phyloP scores from a whole-genome alignment of 2,113 vertebrate genomes.

The Colistium nudipinnis region DNA sequence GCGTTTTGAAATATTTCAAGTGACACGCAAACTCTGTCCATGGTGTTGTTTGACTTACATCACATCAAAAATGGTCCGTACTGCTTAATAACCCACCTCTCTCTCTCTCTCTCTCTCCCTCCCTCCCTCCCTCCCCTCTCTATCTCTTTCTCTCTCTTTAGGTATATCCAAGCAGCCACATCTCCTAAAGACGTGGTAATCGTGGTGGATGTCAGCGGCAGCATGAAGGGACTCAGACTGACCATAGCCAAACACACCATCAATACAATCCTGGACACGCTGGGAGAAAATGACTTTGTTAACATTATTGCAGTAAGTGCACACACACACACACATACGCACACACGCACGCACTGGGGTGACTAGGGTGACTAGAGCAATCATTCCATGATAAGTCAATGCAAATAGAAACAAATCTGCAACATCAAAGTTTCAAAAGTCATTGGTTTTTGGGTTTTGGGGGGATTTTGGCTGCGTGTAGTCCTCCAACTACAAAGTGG shows the following conservation, averaged over 20 bases:
- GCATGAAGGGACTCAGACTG: conserved; percentile 94
- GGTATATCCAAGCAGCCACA: conserved; percentile 97
- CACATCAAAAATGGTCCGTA: not conserved
- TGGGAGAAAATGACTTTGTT: conserved; percentile 98
- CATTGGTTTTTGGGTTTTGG: conserved; percentile 36
- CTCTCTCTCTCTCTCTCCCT: not conserved
- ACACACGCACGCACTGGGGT: not conserved
- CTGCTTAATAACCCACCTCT: not conserved
- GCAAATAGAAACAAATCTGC: too few relatives aligned
- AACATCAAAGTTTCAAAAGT: conserved; percentile 12
- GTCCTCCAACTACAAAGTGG: conserved; percentile 43
- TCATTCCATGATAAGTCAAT: too few relatives aligned
- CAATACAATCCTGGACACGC: conserved; percentile 90
- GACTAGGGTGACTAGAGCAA: too few relatives aligned
- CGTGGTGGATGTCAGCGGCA: conserved; percentile 92
- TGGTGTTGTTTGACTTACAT: not conserved
- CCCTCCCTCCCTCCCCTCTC: not conserved
- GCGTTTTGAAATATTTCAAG: too few relatives aligned
- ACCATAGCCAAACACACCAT: conserved; percentile 96
- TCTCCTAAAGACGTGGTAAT: conserved; percentile 97
- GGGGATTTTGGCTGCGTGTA: conserved; percentile 42
- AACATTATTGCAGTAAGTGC: conserved; percentile 90
- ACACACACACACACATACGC: not conserved
- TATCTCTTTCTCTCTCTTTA: conserved; percentile 53
- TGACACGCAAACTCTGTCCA: not conserved